A percentile compares a stretch with the other conserved stretches of the same genome.
Evolutionary conservation across 2,888 invertebrate genomes (phyloP).

Genomic region (Sabellastarte sp.): DNA sequence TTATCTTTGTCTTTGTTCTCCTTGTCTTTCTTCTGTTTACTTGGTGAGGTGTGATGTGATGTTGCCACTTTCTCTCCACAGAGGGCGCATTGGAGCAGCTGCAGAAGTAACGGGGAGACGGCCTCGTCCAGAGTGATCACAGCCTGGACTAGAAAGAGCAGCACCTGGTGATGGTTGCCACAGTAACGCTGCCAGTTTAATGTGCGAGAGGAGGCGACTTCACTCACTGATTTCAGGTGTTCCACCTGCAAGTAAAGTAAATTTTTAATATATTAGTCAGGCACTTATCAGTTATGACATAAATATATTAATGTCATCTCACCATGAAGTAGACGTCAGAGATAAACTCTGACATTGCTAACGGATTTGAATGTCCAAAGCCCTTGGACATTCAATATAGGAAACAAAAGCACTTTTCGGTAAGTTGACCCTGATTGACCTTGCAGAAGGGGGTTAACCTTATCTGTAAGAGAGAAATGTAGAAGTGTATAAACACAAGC

Average conservation of each 20-base stretch:
- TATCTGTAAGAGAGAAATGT: too few relatives aligned
- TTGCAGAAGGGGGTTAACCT: too few relatives aligned
- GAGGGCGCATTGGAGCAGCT: slow-evolving; percentile 84
- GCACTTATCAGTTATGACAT: too few relatives aligned
- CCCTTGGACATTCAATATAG: too few relatives aligned
- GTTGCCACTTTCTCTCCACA: slow-evolving; percentile 65
- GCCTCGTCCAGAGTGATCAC: slow-evolving; percentile 84
- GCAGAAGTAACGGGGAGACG: slow-evolving; percentile 86
- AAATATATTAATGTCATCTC: too few relatives aligned
- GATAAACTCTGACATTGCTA: too few relatives aligned
- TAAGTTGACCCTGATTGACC: too few relatives aligned
- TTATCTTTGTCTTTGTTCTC: slow-evolving; percentile 36
- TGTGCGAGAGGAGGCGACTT: slow-evolving; percentile 86
- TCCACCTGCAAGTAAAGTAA: slow-evolving; percentile 80
- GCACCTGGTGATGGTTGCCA: slow-evolving; percentile 61
- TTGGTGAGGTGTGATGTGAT: slow-evolving; percentile 17
- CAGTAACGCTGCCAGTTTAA: slow-evolving; percentile 86
- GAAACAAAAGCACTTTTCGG: too few relatives aligned
- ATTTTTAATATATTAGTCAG: too few relatives aligned
- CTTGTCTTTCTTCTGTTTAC: slow-evolving; percentile 44
- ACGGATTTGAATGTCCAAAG: too few relatives aligned
- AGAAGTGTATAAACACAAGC: too few relatives aligned
- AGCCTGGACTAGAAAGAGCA: slow-evolving; percentile 77
- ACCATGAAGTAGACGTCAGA: too few relatives aligned
- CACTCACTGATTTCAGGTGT: slow-evolving; percentile 89